Base-by-base conservation (phyloP, 2,797 vertebrate species). In the Bucorvus abyssinicus region DNA sequence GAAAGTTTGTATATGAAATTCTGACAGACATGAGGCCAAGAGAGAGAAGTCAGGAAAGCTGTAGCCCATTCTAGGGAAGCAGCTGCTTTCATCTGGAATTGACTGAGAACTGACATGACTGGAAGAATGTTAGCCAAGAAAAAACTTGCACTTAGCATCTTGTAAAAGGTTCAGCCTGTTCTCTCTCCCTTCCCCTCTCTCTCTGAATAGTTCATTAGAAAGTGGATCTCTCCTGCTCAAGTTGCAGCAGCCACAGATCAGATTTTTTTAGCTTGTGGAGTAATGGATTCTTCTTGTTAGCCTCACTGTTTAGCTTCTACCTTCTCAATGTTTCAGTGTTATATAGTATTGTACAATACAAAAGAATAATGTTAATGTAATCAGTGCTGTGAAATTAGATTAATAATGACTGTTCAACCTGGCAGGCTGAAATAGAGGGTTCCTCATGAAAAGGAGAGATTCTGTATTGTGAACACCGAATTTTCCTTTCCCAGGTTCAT, bases 51-150 rank as follows among this genome's bases (percentile, higher is more conserved):
- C 42, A 40, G 36, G 34, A 94, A 93, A 70, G 42, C 49, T 93
- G 36, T 8, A 67, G 12, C 42, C 77, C 40, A 9, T 94, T 84
- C 80, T 63, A 57, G 60, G 60, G 71, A 94, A 94, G 74, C 70
- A 92, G 64, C 45, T 89, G 88, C 68, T 94, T 90, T 91, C 85
- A 93, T 44, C 88, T 94, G 84, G 77, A 93, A 90, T 76, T 87
- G 87, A 88, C 49, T 67, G 77, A 89, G 56, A 80, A 38, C 42
- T 83, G 40, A 90, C 85, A 80, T 64, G 42, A 64, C 36, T 63
- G 44, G 93, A 90, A 69, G 88, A 64, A 49, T 40, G 45, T 63
- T 90, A 90, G 36, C 67, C 63, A 95, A 87, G 69, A 69, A 93
- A 84, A 93, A 56, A 4, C 26, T 78, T 81, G 13, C 59, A 47